Base-by-base conservation (phyloP, 2,113 vertebrate genomes). In the Scatophagus argus region DNA sequence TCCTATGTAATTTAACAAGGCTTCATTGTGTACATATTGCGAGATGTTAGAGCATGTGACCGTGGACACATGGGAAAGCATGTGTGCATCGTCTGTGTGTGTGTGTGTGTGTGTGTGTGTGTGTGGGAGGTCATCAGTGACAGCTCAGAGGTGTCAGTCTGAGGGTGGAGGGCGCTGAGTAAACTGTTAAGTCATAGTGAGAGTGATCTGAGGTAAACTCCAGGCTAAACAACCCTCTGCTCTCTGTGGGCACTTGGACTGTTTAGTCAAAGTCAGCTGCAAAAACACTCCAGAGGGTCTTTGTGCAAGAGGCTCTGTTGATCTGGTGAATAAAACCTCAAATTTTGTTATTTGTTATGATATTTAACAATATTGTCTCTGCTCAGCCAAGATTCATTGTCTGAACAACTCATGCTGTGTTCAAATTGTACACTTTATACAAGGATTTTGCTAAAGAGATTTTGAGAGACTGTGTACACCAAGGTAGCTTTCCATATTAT, bases 251-350 rank as follows among this genome's bases (percentile, higher is more conserved):
- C 49, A 65, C 31, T 72, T 46, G 76, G 75, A 75, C 74, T 56
- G 34, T 61, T 36, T 36, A 64, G 85, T 85, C 63, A 47, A 25
- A 52, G 65, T 94, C 90, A 91, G 91, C 90, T 94, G 93, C 62
- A 63, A 90, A 91, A 93, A 93, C 89, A 93, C 62, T 56, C 55
- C 71, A 64, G 47, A 88, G 72, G 51, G 38, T 65, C n/a, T 85
- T 59, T 82, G 54, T 82, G 25, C 62, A 73, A 69, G 66, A 43
- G 31, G 39, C 31, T 61, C 29, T 44, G 32, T 51, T 74, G 31
- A 23, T 64, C 25, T 61, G 49, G 17, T 19, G 51, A 52, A 27
- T 8, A 5, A 85, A 74, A 66, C 31, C 5, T 43, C 21, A 78
- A 2, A 14, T 23, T 54, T 23, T 1, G 65, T 80, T 12, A 31